Evolutionary conservation across 2,888 invertebrate genomes (phyloP).

Genomic region (Himalopsyche tibetana): DNA sequence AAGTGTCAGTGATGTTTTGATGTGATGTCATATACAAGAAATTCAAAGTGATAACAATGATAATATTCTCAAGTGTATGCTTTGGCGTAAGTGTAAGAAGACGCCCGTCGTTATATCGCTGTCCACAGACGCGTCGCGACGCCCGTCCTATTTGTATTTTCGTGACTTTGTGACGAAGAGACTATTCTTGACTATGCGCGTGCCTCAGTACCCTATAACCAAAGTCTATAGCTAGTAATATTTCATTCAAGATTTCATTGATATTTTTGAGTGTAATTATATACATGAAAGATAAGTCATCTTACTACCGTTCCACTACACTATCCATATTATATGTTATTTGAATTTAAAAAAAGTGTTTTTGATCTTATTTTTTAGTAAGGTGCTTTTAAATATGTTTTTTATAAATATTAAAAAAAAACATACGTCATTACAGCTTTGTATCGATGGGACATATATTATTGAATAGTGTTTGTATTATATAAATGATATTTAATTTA

Average conservation of each 20-base stretch:
- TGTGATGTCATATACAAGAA: not conserved
- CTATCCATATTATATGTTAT: too few relatives aligned
- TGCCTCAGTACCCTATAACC: not conserved
- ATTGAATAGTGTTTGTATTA: too few relatives aligned
- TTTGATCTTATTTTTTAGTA: too few relatives aligned
- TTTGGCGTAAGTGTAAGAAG: not conserved
- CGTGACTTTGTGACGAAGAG: not conserved
- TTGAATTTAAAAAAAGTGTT: too few relatives aligned
- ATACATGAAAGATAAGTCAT: not conserved
- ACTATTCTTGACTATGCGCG: slow-evolving; percentile 8
- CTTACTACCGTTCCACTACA: too few relatives aligned
- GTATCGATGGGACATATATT: too few relatives aligned
- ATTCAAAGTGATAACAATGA: not conserved
- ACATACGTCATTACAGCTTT: too few relatives aligned
- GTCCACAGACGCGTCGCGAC: slow-evolving; percentile 2
- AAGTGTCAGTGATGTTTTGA: not conserved
- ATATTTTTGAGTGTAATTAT: not conserved
- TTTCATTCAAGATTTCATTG: slow-evolving; percentile 24
- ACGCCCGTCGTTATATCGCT: not conserved
- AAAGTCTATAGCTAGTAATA: slow-evolving; percentile 8
- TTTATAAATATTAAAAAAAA: too few relatives aligned
- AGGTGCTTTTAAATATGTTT: too few relatives aligned
- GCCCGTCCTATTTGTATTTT: slow-evolving; percentile 24
- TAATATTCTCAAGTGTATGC: not conserved
- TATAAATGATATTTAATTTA: too few relatives aligned